Evolutionary conservation across 2,888 invertebrate genomes (phyloP).

Genomic region (Notocelia uddmanniana): DNA sequence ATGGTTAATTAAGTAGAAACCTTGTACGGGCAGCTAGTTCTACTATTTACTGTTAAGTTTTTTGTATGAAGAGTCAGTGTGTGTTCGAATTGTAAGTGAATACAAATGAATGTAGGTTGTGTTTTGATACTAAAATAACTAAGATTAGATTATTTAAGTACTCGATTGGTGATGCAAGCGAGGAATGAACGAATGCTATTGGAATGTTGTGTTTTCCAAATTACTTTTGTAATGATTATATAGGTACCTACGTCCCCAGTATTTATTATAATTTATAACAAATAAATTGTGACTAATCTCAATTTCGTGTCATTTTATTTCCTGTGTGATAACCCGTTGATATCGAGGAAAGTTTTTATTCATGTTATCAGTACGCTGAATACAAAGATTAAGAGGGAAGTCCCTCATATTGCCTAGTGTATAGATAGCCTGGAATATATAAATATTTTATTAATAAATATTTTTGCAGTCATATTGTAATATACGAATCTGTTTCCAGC

Average conservation of each 20-base stretch:
- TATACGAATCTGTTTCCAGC: background rate
- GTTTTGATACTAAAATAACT: slow-evolving; percentile 1
- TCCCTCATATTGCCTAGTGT: slow-evolving; percentile 29
- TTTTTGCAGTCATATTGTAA: no score
- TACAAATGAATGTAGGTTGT: slow-evolving; percentile 9
- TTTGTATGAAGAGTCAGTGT: background rate
- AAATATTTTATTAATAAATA: no score
- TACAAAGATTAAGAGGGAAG: slow-evolving; percentile 34
- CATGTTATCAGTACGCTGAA: slow-evolving; percentile 23
- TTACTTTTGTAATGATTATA: slow-evolving; percentile 12
- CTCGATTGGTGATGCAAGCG: background rate
- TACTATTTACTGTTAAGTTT: background rate
- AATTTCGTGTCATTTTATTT: slow-evolving; percentile 20
- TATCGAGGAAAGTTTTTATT: slow-evolving; percentile 16
- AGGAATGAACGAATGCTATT: slow-evolving; percentile 1
- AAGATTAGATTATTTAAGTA: background rate
- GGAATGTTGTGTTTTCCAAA: slow-evolving; percentile 6
- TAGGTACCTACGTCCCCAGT: background rate
- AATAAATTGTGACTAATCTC: slow-evolving; percentile 27
- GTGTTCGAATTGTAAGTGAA: background rate
- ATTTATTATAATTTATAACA: slow-evolving; percentile 33
- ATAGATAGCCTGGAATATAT: background rate
- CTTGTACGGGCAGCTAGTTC: background rate
- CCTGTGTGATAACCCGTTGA: slow-evolving; percentile 5
- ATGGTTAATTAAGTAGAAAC: background rate